Conservation (phyloP, 2,888 invertebrate genomes). For the Danaus chrysippus region DNA sequence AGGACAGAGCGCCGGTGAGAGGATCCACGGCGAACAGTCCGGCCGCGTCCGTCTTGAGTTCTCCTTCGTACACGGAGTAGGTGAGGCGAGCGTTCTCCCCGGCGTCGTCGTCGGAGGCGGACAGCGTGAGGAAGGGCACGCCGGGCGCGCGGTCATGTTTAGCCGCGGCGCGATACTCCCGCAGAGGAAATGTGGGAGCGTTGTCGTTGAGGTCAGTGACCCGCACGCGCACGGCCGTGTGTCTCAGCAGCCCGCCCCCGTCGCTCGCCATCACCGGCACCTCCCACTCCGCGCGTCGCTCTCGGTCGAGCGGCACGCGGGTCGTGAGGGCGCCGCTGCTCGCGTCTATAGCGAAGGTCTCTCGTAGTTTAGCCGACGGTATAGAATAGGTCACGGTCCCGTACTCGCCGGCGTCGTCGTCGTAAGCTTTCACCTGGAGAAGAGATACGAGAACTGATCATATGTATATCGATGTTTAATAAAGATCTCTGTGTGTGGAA, state of each 20-base stretch:
- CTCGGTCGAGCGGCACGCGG: slow-evolving; percentile 85
- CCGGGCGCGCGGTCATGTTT: slow-evolving; percentile 65
- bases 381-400: slow-evolving; percentile 88
- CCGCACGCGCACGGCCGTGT: slow-evolving; percentile 87
- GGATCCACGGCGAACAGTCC: slow-evolving; percentile 87
- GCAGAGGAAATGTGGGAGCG: slow-evolving; percentile 85
- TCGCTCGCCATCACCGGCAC: slow-evolving; percentile 91
- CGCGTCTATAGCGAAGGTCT: slow-evolving; percentile 86
- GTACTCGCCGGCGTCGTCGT: slow-evolving; percentile 89
- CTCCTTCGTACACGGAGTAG: slow-evolving; percentile 87
- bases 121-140: slow-evolving; percentile 57
- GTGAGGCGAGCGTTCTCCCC: slow-evolving; percentile 84
- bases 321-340: slow-evolving; percentile 85
- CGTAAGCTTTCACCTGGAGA: slow-evolving; percentile 84
- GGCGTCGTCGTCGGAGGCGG: slow-evolving; percentile 88
- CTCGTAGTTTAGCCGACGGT: slow-evolving; percentile 84
- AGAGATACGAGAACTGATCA: neutral
- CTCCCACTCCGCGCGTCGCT: slow-evolving; percentile 76
- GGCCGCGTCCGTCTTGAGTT: slow-evolving; percentile 69
- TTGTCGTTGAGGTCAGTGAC: slow-evolving; percentile 92
- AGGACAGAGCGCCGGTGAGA: slow-evolving; percentile 84
- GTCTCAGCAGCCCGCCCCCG: slow-evolving; percentile 87
- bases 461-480: neutral
- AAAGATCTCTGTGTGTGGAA: no score
- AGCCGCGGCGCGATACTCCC: slow-evolving; percentile 88